Evolutionary conservation across 2,797 vertebrate species (phyloP).

Genomic region (Echiichthys vipera): DNA sequence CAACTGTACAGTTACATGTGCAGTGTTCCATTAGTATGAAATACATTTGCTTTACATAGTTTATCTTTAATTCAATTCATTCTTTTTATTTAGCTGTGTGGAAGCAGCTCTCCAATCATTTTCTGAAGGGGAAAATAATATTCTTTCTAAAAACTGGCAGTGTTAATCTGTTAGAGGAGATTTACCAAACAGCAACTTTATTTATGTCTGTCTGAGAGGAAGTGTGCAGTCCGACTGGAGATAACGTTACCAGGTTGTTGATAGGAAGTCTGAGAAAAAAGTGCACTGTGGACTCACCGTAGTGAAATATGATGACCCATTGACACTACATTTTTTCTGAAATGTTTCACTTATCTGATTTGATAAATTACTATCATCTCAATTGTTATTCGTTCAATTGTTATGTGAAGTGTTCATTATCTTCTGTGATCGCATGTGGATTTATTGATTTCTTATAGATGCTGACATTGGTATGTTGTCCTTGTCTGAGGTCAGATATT

Average conservation of each 20-base stretch:
- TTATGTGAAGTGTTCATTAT: constrained; percentile 12
- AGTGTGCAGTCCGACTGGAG: constrained; percentile 38
- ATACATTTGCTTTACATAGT: constrained; percentile 1
- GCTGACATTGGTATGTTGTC: constrained; percentile 33
- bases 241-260: constrained; percentile 48
- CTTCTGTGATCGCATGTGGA: not conserved
- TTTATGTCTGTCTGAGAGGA: constrained; percentile 54
- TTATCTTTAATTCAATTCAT: constrained; percentile 16
- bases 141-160: not conserved
- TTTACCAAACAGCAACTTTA: constrained; percentile 25
- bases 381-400: constrained; percentile 8
- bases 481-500: constrained; percentile 26
- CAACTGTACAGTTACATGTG: not conserved
- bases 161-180: constrained; percentile 5
- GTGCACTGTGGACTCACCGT: constrained; percentile 18
- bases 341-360: constrained; percentile 12
- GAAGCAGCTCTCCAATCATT: too few species aligned
- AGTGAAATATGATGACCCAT: not conserved
- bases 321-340: not conserved
- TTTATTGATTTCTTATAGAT: constrained; percentile 30
- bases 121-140: not conserved
- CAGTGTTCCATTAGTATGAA: not conserved
- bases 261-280: constrained; percentile 60
- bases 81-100: too few species aligned
- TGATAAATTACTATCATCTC: constrained; percentile 21